phyloP scores from a whole-genome alignment of 1,140 invertebrate species.

The Eueides isabella region DNA sequence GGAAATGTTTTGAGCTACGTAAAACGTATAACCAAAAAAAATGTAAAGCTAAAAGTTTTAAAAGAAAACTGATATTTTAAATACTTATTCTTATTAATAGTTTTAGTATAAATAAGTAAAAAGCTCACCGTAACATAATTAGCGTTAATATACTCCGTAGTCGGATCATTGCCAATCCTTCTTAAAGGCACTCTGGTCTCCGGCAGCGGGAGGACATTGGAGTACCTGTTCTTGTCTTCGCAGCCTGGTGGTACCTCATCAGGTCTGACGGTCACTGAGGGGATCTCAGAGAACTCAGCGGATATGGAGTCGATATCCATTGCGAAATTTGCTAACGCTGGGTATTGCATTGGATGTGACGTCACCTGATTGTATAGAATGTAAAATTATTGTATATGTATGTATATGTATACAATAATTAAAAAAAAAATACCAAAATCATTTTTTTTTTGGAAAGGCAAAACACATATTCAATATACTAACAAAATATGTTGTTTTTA shows the following conservation, averaged over 20 bases:
- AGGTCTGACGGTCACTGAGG: constrained; percentile 88
- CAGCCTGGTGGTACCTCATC: constrained; percentile 93
- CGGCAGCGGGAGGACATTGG: constrained; percentile 95
- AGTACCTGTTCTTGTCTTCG: constrained; percentile 96
- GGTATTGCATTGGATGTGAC: constrained; percentile 88
- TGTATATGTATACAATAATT: background rate
- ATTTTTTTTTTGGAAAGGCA: too few relatives aligned
- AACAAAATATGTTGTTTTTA: too few relatives aligned
- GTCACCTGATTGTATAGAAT: constrained; percentile 82
- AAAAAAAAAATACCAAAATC: background rate
- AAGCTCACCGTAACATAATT: constrained; percentile 90
- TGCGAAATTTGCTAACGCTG: constrained; percentile 88
- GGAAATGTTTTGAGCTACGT: too few relatives aligned
- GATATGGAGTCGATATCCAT: constrained; percentile 87
- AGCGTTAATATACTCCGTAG: constrained; percentile 95
- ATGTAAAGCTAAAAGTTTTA: too few relatives aligned
- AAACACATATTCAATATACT: too few relatives aligned
- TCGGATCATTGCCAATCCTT: constrained; percentile 86
- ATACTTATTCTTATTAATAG: too few relatives aligned
- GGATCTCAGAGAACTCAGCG: constrained; percentile 91
- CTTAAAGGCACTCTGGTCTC: constrained; percentile 92
- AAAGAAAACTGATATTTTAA: too few relatives aligned
- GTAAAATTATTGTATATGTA: background rate
- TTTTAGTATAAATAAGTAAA: too few relatives aligned
- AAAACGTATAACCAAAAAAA: too few relatives aligned